These are phyloP conservation scores for Pristionchus fissidentatus DNA, from an alignment of 2,888 invertebrate species.

Conservation along the genomic window DNA sequence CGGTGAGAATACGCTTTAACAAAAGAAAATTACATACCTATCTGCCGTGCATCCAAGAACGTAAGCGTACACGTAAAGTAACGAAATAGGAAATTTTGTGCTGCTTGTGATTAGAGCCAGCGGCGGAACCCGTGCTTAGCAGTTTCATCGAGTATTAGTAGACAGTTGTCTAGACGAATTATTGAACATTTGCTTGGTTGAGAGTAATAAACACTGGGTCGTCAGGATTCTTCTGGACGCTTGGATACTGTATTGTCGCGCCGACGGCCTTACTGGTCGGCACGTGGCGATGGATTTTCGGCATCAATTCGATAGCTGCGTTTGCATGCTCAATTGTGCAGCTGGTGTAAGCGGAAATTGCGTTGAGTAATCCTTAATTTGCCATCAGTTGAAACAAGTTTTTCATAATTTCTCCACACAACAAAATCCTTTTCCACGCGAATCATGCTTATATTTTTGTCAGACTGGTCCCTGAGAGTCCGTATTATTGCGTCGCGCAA, in stretches of 20 bases:
- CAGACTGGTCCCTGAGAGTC: conserved; percentile 25
- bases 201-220: no score
- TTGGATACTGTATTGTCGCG: conserved; percentile 25
- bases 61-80: no score
- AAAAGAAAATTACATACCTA: background rate
- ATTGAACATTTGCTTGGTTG: no score
- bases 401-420: no score
- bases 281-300: conserved; percentile 42
- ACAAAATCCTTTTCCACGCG: no score
- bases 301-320: background rate
- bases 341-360: background rate
- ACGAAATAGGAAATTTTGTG: no score
- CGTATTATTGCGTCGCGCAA: conserved; percentile 9
- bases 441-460: background rate
- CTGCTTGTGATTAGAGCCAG: no score
- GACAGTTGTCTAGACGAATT: no score
- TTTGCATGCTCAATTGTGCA: background rate
- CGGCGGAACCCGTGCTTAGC: no score
- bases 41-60: no score
- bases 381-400: background rate
- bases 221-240: conserved; percentile 33
- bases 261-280: conserved; percentile 9
- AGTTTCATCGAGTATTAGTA: no score
- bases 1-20: background rate
- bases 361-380: background rate